Base-by-base conservation (phyloP, 2,113 vertebrate species). In the Sigmodon hispidus region DNA sequence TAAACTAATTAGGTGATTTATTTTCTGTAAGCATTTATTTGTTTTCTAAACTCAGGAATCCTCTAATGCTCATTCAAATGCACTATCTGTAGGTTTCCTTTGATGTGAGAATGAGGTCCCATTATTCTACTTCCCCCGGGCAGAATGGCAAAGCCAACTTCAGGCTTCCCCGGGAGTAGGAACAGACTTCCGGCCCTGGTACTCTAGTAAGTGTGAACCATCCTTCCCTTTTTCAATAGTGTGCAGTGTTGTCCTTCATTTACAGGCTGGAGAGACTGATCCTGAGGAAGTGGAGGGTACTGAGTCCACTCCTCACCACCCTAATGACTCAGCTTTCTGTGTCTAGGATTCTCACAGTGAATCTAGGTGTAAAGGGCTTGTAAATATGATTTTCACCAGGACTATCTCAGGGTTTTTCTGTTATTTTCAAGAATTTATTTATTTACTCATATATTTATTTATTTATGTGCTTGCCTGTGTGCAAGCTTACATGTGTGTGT, bases 21-120 rank as follows among this genome's bases (percentile, higher is more conserved):
- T 77, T 92, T 89, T 72, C 86, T 81, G 91, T 93, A 92, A 95
- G 45, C 3, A 57, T 92, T 87, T 90, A 57, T 92, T 87, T 90
- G 45, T 94, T 29, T 19, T 87, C 52, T 90, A 59, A 0, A 13
- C 76, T 19, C 80, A 94, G 45, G 45, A 83, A 90, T 96, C 34
- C 4, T 40, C 12, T 93, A 77, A n/a, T 91, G 76, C 50, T 87
- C 89, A 86, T 94, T 81, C 29, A 90, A 67, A 81, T 92, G 73
- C 26, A 73, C 91, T 88, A 85, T 86, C 36, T 75, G 40, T 48
- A 96, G 61, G 2, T 79, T 95, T 93, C 50, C 34, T 92, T 94
- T 55, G 90, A 45, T 22, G 24, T 36, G 70, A 73, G 31, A 84
- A 11, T 67, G 69, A 93, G 76, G 92, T 5, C 13, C 19, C 50